Conservation (phyloP, 53 echinoderm and acorn worm genomes). For the Hippasteria phrygiana region DNA sequence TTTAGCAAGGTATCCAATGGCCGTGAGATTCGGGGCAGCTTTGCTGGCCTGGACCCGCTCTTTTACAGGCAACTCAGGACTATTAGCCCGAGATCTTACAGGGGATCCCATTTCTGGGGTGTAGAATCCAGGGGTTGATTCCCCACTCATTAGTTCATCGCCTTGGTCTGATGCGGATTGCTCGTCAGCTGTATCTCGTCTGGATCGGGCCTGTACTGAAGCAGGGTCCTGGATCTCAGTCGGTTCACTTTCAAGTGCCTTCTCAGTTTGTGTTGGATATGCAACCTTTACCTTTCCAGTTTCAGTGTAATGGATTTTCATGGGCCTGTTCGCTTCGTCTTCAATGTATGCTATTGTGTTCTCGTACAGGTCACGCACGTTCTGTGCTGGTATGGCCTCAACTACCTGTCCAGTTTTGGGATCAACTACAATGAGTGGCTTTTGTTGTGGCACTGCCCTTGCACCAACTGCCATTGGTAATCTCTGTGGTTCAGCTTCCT, state of each 20-base stretch:
- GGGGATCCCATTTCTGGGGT: conserved; percentile 84
- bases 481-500: conserved; percentile 15
- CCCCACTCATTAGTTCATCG: conserved; percentile 11
- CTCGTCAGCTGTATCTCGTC: not conserved
- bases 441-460: conserved; percentile 59
- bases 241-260: not conserved
- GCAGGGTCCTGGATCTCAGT: not conserved
- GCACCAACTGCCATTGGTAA: conserved; percentile 50
- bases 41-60: conserved; percentile 19
- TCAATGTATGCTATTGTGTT: conserved; percentile 67
- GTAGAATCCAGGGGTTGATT: conserved; percentile 80
- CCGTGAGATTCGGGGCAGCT: conserved; percentile 64
- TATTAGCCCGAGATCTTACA: conserved; percentile 35
- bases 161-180: conserved; percentile 9
- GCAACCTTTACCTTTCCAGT: conserved; percentile 70
- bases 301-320: conserved; percentile 73
- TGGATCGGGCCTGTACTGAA: not conserved
- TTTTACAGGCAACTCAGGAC: conserved; percentile 15
- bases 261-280: conserved; percentile 18
- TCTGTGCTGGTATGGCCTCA: conserved; percentile 75
- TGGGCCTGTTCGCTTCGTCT: conserved; percentile 59
- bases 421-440: conserved; percentile 72
- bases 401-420: conserved; percentile 72
- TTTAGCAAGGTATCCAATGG: conserved; percentile 65
- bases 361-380: conserved; percentile 62